These are phyloP conservation scores for Acrocyrtus sp. DNA, from an alignment of 2,888 invertebrate species.

Conservation along the genomic window DNA sequence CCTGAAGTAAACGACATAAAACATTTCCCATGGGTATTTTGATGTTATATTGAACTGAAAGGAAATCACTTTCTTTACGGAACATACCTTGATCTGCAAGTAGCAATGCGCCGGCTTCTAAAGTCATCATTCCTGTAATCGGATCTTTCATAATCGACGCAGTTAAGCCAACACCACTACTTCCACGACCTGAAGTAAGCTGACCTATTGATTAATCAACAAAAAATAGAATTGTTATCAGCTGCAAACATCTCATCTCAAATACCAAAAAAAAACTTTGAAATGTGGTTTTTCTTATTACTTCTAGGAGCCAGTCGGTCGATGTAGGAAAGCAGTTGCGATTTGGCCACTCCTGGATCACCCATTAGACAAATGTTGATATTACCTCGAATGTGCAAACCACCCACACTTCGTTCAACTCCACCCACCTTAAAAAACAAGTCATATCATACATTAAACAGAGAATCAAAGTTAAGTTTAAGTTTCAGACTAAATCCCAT, in stretches of 20 bases:
- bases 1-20: conserved; percentile 34
- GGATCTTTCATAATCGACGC: conserved; percentile 99
- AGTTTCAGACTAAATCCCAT: not conserved
- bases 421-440: conserved; percentile 71
- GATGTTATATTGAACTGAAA: conserved; percentile 52
- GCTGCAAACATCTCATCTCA: no score
- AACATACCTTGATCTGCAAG: conserved; percentile 87
- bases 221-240: not conserved
- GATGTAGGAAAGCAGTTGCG: conserved; percentile 94
- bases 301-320: conserved; percentile 91
- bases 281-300: conserved; percentile 65
- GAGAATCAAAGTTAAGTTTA: not conserved
- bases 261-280: not conserved
- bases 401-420: conserved; percentile 88
- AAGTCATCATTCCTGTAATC: conserved; percentile 95
- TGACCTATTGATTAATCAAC: conserved; percentile 72
- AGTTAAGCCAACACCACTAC: conserved; percentile 98
- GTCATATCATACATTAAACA: not conserved
- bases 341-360: conserved; percentile 97
- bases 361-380: conserved; percentile 99
- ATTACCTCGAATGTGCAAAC: conserved; percentile 96
- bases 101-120: conserved; percentile 97
- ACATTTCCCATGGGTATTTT: not conserved
- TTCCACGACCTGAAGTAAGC: conserved; percentile 96
- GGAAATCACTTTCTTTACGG: conserved; percentile 14